A percentile compares a stretch with the other conserved stretches of the same genome.
Conservation (phyloP, 2,888 invertebrate genomes). For the Caenorhabditis drosophilae region DNA sequence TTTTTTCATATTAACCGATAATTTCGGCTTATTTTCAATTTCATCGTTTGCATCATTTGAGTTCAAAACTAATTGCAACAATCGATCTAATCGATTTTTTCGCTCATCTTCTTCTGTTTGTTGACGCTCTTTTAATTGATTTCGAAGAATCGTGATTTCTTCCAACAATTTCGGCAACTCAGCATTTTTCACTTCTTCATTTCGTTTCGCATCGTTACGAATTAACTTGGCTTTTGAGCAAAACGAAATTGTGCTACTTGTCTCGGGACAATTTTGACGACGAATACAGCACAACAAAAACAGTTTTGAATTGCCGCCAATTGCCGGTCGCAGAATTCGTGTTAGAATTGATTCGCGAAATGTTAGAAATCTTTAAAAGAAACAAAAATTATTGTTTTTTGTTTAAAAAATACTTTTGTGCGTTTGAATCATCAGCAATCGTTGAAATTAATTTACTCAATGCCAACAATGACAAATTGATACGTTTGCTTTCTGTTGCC, state of each 20-base stretch:
- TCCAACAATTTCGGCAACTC: background rate
- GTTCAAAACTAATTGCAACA: background rate
- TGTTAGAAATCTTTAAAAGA: background rate
- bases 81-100: background rate
- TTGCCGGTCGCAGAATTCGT: slow-evolving; percentile 5
- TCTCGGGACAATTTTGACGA: background rate
- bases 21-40: no score
- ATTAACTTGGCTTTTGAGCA: background rate
- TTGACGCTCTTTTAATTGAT: background rate
- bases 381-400: background rate
- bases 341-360: slow-evolving; percentile 8
- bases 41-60: background rate
- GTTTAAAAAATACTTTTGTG: background rate
- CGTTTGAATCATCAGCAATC: slow-evolving; percentile 1
- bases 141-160: background rate
- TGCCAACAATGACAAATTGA: slow-evolving; percentile 10
- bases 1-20: no score
- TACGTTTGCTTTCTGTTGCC: slow-evolving; percentile 2
- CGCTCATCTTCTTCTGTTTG: background rate
- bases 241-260: background rate
- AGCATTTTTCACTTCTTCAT: background rate
- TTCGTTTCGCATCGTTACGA: background rate
- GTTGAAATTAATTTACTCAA: slow-evolving; percentile 4
- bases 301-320: slow-evolving; percentile 10
- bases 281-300: slow-evolving; percentile 8